Evolutionary conservation across 2,888 invertebrate species (phyloP).

Genomic region (Metallyticus violacea): DNA sequence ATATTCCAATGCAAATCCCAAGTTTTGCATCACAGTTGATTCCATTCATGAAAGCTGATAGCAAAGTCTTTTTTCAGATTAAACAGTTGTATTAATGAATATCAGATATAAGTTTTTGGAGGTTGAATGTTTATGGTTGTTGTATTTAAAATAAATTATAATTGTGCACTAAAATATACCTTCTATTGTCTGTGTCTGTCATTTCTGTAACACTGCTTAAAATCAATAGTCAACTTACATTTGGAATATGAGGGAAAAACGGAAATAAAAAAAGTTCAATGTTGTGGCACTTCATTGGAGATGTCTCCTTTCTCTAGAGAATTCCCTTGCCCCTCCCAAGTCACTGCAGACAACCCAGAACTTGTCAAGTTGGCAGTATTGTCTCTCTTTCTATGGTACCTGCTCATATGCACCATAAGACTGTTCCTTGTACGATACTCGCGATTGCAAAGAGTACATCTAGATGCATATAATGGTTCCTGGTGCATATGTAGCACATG

Average conservation of each 20-base stretch:
- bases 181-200: not conserved
- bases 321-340: constrained; percentile 4
- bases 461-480: constrained; percentile 73
- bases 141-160: not conserved
- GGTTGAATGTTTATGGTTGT: not conserved
- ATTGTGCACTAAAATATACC: not conserved
- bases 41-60: too few relatives aligned
- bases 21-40: not conserved
- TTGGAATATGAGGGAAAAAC: not conserved
- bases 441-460: constrained; percentile 85
- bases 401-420: constrained; percentile 86
- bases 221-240: not conserved
- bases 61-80: too few relatives aligned
- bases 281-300: not conserved
- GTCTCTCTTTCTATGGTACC: constrained; percentile 66
- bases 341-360: not conserved
- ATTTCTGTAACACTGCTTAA: not conserved
- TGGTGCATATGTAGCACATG: constrained; percentile 32
- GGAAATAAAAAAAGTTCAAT: not conserved
- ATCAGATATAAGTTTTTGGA: too few relatives aligned
- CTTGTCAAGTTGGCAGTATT: not conserved
- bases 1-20: not conserved
- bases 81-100: too few relatives aligned
- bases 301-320: not conserved
- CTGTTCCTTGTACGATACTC: constrained; percentile 89